A percentile compares a stretch with the other conserved stretches of the same genome.
Conservation (phyloP, 2,888 invertebrate genomes). For the Caenorhabditis sinica region DNA sequence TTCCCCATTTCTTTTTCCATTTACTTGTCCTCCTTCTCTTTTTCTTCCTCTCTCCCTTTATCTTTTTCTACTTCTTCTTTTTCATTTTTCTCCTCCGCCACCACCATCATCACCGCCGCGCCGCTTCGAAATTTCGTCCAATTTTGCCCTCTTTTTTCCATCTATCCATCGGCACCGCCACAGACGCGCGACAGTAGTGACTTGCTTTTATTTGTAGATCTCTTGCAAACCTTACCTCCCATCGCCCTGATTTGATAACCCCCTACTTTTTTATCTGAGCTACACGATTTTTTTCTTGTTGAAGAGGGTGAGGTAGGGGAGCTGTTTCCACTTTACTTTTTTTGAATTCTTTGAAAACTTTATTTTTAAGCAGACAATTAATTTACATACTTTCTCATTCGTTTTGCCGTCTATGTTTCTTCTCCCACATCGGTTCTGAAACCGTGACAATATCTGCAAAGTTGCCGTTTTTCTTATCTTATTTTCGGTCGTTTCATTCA, state of each 20-base stretch:
- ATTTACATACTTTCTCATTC: neutral
- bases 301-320: neutral
- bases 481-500: neutral
- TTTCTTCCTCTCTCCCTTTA: conserved; percentile 25
- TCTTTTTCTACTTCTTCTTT: conserved; percentile 11
- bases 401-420: neutral
- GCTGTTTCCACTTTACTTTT: neutral
- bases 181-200: neutral
- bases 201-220: conserved; percentile 63
- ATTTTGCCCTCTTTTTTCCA: conserved; percentile 39
- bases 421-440: conserved; percentile 14
- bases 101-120: conserved; percentile 7
- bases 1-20: conserved; percentile 52
- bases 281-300: conserved; percentile 45
- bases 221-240: conserved; percentile 47
- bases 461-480: conserved; percentile 52
- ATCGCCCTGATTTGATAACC: conserved; percentile 43
- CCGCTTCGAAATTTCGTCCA: conserved; percentile 45
- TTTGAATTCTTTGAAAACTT: neutral
- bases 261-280: conserved; percentile 27
- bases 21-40: conserved; percentile 29
- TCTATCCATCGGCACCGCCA: conserved; percentile 11
- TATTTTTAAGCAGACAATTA: neutral
- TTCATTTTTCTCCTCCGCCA: conserved; percentile 25
- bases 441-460: conserved; percentile 59